Evolutionary conservation across 64 coral and sea anemone species (phyloP).

Genomic region (Trachythela sp.): DNA sequence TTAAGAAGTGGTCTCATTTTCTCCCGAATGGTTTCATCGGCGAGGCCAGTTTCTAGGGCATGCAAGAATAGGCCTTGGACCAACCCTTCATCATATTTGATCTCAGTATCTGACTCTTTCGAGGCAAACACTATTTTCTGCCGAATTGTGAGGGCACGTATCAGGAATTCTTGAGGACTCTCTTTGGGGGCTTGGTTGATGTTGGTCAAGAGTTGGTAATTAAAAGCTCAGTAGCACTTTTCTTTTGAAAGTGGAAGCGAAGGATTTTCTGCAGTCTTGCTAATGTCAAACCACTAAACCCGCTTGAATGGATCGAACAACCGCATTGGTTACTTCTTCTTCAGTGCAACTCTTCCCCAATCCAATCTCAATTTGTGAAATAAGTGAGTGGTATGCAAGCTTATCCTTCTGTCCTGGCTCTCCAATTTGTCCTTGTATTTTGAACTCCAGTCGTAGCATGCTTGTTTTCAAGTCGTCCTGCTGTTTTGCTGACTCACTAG

Average conservation of each 20-base stretch:
- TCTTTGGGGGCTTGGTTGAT: conserved; percentile 52
- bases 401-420: neutral
- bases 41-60: conserved; percentile 24
- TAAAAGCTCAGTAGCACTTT: conserved; percentile 45
- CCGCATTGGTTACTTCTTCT: neutral
- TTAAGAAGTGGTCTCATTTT: conserved; percentile 11
- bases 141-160: conserved; percentile 46
- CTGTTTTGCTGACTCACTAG: neutral
- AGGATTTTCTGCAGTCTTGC: conserved; percentile 40
- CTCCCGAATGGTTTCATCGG: conserved; percentile 23
- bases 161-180: conserved; percentile 54
- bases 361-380: conserved; percentile 5
- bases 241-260: conserved; percentile 41
- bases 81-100: conserved; percentile 35
- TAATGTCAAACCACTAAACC: conserved; percentile 34
- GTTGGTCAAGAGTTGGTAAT: conserved; percentile 47
- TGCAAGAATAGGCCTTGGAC: conserved; percentile 27
- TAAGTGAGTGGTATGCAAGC: neutral
- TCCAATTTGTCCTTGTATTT: conserved; percentile 12
- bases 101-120: conserved; percentile 24
- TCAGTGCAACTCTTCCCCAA: neutral
- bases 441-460: neutral
- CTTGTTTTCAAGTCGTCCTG: neutral
- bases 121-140: conserved; percentile 55
- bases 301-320: neutral